Evolutionary conservation across 2,888 invertebrate genomes (phyloP).

Genomic region (Drosophila macrospina): DNA sequence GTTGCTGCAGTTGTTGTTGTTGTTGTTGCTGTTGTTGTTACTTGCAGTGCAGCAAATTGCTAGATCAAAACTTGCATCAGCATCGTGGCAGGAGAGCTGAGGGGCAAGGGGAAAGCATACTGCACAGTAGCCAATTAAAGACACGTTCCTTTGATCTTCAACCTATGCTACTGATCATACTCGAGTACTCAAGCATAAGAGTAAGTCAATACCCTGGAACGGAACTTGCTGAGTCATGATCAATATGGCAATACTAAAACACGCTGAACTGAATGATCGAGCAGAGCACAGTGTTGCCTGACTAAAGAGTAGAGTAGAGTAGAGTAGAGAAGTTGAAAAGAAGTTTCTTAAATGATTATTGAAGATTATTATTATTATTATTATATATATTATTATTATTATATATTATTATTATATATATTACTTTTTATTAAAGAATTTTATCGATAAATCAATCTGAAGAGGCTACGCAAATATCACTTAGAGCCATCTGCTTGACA

Average conservation of each 20-base stretch:
- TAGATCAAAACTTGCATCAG: neutral
- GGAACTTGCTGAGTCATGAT: neutral
- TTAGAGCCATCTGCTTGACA: too few relatives aligned
- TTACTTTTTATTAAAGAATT: too few relatives aligned
- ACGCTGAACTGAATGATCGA: neutral
- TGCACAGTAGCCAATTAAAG: constrained; percentile 51
- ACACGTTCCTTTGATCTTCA: constrained; percentile 46
- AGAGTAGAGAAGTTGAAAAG: too few relatives aligned
- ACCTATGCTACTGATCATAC: constrained; percentile 30
- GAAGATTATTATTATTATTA: too few relatives aligned
- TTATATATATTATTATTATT: too few relatives aligned
- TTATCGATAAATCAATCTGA: too few relatives aligned
- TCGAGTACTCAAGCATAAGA: neutral
- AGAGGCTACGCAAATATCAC: too few relatives aligned
- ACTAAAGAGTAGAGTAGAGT: neutral
- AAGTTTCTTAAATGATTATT: too few relatives aligned
- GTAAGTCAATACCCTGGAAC: constrained; percentile 11
- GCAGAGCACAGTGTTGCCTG: neutral
- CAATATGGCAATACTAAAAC: neutral
- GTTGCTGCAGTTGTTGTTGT: constrained; percentile 12
- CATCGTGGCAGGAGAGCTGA: neutral
- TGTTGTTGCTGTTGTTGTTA: constrained; percentile 15
- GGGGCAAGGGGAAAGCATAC: constrained; percentile 8
- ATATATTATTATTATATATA: too few relatives aligned
- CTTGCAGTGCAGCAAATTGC: constrained; percentile 24